Evolutionary conservation across 2,797 vertebrate species (phyloP), one percentile per base, ranked within the genome.

Genomic region (Notoglanidium macrostoma): DNA sequence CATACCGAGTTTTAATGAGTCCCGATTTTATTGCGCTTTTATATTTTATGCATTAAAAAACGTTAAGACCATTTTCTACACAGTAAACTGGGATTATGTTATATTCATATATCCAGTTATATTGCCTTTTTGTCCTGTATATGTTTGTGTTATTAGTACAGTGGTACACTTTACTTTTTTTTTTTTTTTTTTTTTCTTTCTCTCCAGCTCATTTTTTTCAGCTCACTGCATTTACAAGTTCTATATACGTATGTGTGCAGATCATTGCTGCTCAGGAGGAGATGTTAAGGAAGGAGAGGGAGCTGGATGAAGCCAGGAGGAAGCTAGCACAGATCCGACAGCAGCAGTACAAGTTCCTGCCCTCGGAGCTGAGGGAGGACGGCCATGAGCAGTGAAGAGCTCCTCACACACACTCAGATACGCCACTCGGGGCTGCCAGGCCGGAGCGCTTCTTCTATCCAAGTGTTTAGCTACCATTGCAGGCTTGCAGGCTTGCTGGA

Each of bases 311-410:
- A 88, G 98, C 98, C 0, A 94, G 98, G 87, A 98, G 97, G 95
- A 99, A 95, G 95, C 95, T 99, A 92, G 98, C 98, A 1, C 97
- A 95, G 94, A 99, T 99, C 94, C 92, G 98, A 73, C 97, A 99
- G 95, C 98, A 99, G 91, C 98, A 99, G 95, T 98, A 99, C 94
- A 99, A 98, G 94, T 99, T 99, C 93, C 95, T 99, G 67, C 98
- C 98, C 5, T 96, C 97, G 0, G 98, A 99, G 95, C 96, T 99
- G 91, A 94, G 97, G 89, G 97, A 98, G 0, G 97, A 99, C 79
- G 96, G 96, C 87, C 97, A 97, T 91, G 97, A 98, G 14, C 95
- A 96, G 92, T 95, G 94, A 96, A 90, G 19, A 17, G n/a, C 87
- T 40, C 54, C 44, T n/a, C 68, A 59, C 59, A 87, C 65, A 84